phyloP scores from a whole-genome alignment of 2,888 invertebrate genomes.

The Apodemia zela region DNA sequence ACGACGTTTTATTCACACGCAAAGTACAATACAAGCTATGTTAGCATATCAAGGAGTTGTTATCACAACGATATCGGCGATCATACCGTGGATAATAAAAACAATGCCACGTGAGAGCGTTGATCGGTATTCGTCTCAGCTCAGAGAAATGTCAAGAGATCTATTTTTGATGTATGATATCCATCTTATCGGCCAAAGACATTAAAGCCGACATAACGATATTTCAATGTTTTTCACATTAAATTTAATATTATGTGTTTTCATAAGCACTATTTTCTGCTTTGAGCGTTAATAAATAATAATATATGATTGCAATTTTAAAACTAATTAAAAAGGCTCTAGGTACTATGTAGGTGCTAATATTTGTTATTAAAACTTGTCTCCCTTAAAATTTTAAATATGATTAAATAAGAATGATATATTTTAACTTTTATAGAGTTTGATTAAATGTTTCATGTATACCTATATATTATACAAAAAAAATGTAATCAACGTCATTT shows the following conservation, averaged over 20 bases:
- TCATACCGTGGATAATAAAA: slow-evolving; percentile 62
- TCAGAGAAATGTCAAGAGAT: slow-evolving; percentile 55
- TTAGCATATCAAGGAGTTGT: slow-evolving; percentile 38
- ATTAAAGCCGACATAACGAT: slow-evolving; percentile 28
- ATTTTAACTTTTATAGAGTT: too few relatives aligned
- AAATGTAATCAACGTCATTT: too few relatives aligned
- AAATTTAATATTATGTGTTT: background rate
- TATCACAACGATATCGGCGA: slow-evolving; percentile 56
- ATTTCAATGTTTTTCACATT: slow-evolving; percentile 17
- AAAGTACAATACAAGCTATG: background rate
- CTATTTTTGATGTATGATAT: slow-evolving; percentile 64
- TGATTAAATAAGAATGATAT: too few relatives aligned
- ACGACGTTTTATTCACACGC: slow-evolving; percentile 7
- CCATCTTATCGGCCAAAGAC: slow-evolving; percentile 72
- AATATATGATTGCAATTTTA: background rate
- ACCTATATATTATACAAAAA: too few relatives aligned
- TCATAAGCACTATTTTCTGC: background rate
- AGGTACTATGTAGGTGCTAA: too few relatives aligned
- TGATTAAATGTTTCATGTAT: too few relatives aligned
- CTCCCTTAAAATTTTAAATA: too few relatives aligned
- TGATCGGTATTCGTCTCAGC: slow-evolving; percentile 45
- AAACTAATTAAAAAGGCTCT: background rate
- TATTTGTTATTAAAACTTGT: too few relatives aligned
- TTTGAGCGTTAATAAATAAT: background rate
- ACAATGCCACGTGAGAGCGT: slow-evolving; percentile 72